phyloP scores from a whole-genome alignment of 1,140 invertebrate species.

The Pseudomyrmex flavicornis region DNA sequence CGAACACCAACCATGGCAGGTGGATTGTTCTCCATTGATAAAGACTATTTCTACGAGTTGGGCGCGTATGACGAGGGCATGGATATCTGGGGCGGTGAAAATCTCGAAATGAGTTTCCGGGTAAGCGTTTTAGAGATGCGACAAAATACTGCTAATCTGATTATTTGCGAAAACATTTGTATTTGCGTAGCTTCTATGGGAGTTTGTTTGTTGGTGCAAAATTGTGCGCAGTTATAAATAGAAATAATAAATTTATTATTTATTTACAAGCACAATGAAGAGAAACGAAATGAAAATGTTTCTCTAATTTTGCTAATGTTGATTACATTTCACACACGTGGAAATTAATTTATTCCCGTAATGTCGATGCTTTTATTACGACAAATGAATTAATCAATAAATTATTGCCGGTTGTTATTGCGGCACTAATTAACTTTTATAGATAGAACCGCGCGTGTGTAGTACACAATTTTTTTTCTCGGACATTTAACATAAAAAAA shows the following conservation, averaged over 20 bases:
- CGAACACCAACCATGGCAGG: slow-evolving; percentile 99
- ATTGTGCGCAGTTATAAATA: too few species aligned
- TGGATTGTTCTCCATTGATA: slow-evolving; percentile 98
- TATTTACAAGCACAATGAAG: too few species aligned
- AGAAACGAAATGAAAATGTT: too few species aligned
- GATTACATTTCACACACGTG: background rate
- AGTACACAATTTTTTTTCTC: background rate
- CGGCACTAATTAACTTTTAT: too few species aligned
- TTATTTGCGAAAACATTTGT: background rate
- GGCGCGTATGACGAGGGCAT: slow-evolving; percentile 99
- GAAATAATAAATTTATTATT: too few species aligned
- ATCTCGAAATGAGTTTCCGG: slow-evolving; percentile 99
- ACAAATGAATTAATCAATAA: background rate
- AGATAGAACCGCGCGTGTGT: background rate
- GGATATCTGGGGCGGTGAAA: slow-evolving; percentile 99
- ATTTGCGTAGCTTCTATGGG: background rate
- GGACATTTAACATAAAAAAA: background rate
- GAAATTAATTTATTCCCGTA: slow-evolving; percentile 24
- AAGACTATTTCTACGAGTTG: slow-evolving; percentile 98
- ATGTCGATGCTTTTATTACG: background rate
- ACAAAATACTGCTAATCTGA: background rate
- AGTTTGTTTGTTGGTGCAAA: too few species aligned
- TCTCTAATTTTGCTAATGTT: background rate
- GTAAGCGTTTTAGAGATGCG: slow-evolving; percentile 87
- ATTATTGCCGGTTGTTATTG: too few species aligned